Percentiles rank a stretch among this genome's conserved stretches.
These are phyloP conservation scores for Eugnorisma glareosa DNA, from an alignment of 2,888 invertebrate genomes.

Conservation along the genomic window DNA sequence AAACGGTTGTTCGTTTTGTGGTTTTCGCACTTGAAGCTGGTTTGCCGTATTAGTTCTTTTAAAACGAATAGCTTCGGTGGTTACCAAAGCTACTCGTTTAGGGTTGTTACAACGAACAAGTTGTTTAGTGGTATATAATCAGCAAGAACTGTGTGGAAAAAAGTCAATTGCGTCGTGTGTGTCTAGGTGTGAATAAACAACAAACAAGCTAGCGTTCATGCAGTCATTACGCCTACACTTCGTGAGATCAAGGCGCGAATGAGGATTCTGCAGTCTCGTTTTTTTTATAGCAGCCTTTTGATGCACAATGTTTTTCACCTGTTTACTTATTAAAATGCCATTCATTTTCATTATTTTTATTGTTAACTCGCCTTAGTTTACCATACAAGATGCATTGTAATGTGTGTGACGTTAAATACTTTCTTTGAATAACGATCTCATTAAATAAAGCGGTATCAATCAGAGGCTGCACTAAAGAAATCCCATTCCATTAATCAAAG, in stretches of 20 bases:
- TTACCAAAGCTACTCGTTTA: background rate
- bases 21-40: constrained; percentile 27
- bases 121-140: constrained; percentile 3
- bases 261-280: background rate
- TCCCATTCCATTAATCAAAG: constrained; percentile 75
- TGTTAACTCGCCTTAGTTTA: background rate
- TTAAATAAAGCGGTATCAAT: constrained; percentile 68
- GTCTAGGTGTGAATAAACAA: background rate
- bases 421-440: constrained; percentile 66
- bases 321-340: background rate
- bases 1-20: constrained; percentile 42
- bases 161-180: constrained; percentile 3
- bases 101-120: constrained; percentile 8
- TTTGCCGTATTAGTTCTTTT: constrained; percentile 22
- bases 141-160: background rate
- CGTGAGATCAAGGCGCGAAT: background rate
- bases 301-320: background rate
- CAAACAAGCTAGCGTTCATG: constrained; percentile 6
- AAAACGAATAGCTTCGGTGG: constrained; percentile 11
- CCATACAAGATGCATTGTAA: constrained; percentile 12
- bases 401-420: constrained; percentile 23
- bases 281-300: background rate
- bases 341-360: background rate
- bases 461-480: constrained; percentile 70
- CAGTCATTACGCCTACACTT: constrained; percentile 15